phyloP scores from a whole-genome alignment of 2,797 vertebrate species.

The Trematomus bernacchii region DNA sequence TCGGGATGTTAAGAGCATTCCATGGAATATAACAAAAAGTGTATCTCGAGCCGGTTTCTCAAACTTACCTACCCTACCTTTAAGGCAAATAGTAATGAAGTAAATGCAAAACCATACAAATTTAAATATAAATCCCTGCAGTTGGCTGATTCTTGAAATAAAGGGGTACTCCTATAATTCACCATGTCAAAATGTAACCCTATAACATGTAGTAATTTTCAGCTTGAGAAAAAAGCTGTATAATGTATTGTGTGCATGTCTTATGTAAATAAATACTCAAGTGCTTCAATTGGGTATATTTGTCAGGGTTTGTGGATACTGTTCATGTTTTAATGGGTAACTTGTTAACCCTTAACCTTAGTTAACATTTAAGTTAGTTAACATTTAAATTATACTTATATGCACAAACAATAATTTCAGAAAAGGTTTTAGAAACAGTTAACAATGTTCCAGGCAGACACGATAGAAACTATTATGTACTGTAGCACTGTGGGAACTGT shows the following conservation, averaged over 20 bases:
- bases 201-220: neutral
- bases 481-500: constrained; percentile 1
- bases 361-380: too few species aligned
- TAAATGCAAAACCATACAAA: neutral
- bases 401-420: too few species aligned
- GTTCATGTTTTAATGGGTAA: neutral
- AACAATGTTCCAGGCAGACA: neutral
- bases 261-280: neutral
- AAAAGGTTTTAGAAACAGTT: too few species aligned
- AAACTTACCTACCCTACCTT: too few species aligned
- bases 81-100: neutral
- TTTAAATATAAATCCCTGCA: neutral
- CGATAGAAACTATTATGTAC: neutral
- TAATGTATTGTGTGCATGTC: neutral
- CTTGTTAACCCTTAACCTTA: too few species aligned
- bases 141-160: neutral
- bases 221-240: neutral
- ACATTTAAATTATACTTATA: too few species aligned
- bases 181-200: neutral
- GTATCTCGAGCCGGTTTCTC: too few species aligned
- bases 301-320: neutral
- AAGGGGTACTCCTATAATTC: neutral
- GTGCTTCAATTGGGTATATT: neutral
- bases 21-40: too few species aligned
- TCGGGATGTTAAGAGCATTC: too few species aligned